Base-by-base conservation (phyloP, 2,797 vertebrate genomes). In the Centroberyx gerrardi region DNA sequence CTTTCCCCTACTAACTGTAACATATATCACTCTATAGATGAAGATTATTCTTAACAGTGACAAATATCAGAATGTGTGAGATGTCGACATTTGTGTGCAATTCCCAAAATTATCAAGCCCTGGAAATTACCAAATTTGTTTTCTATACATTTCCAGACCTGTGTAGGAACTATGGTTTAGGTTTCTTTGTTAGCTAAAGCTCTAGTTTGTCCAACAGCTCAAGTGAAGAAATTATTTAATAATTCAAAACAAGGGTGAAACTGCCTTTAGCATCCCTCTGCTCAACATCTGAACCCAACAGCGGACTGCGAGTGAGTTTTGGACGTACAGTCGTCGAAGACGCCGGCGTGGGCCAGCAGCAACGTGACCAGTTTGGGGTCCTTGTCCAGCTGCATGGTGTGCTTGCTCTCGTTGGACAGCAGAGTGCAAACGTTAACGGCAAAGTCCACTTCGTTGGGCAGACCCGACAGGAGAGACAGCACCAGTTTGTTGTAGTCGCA, bases 401-500 rank as follows among this genome's bases (percentile, higher is more conserved):
- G 98, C 91, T 99, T 99, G 96, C 98, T 99, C 96, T 99, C 98
- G 74, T 99, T 99, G 95, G 98, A 99, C 68, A 99, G 96, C 74
- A 99, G 96, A 88, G 97, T 99, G 94, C 98, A 99, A 91, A 99
- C 98, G 48, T 99, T 99, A 90, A 99, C 97, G 87, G 98, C 98
- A 51, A 99, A 99, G 93, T 99, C 98, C 95, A 99, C 98, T 94
- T 99, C 98, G 81, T 99, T 99, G 88, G 98, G 98, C 87, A 99
- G 97, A 92, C 98, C 98, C 92, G 98, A 99, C 74, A 99, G 96
- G 78, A 99, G 96, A 80, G 98, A 99, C 92, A 99, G 98, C 97
- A 99, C 98, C 97, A 99, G 94, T 96, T 99, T 99, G 95, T 98
- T 98, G 95, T 99, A 99, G 95, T 99, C 98, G 74, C 97, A 98